Evolutionary conservation across 1,140 invertebrate species (phyloP), one percentile per base, ranked within the genome.

Genomic region (Chrysopa pallens): DNA sequence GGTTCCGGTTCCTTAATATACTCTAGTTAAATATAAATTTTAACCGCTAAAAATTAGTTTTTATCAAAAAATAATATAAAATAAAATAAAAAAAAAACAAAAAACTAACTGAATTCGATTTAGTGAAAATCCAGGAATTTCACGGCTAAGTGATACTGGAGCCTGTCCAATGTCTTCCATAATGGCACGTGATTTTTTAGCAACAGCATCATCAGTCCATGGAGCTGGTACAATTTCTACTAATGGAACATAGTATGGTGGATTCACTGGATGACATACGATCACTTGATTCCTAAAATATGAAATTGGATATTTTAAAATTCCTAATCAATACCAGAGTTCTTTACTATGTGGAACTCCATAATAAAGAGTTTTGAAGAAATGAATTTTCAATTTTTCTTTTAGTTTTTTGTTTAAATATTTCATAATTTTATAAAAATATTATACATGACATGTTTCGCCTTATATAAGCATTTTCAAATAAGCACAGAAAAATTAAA

Each of bases 261-360:
- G 93, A 64, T 97, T 97, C 1, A 95, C 89, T 29, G 92, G 92
- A 66, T 97, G 92, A 6, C 86, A 84, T 31, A 93, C 78, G 38
- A 61, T 50, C 5, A 56, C 48, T 43, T 59, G 58, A 46, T 56
- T 44, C 33, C 56, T 56, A 38, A 35, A 51, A 50, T 36, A 2
- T 23, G 9, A 33, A 11, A 23, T 23, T 23, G 2, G 17, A 23
- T 36, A n/a, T n/a, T n/a, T n/a, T n/a, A n/a, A n/a, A n/a, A n/a
- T n/a, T n/a, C n/a, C n/a, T n/a, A n/a, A n/a, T n/a, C n/a, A n/a
- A n/a, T n/a, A n/a, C n/a, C n/a, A n/a, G n/a, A n/a, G n/a, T 29
- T 40, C 14, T 14, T 4, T 37, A 36, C 8, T 12, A 27, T 36
- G n/a, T 39, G n/a, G 8, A 38, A n/a, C n/a, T n/a, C n/a, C n/a